These are phyloP conservation scores for Uloborus plumipes DNA, from an alignment of 2,888 invertebrate genomes.

Conservation along the genomic window DNA sequence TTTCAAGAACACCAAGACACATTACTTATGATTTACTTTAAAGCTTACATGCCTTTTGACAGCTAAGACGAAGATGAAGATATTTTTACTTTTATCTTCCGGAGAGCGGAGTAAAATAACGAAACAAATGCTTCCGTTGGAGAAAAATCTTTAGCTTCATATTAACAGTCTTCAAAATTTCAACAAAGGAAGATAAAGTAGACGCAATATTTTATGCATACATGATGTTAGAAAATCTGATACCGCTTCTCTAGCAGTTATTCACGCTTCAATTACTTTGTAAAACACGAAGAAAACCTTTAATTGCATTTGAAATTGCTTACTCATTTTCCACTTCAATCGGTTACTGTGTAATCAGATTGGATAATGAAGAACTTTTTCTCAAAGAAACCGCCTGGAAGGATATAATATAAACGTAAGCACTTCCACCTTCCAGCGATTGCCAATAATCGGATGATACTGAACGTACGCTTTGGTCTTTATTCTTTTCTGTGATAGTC, in stretches of 20 bases:
- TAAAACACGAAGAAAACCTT: slow-evolving; percentile 30
- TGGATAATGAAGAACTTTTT: slow-evolving; percentile 13
- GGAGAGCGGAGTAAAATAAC: no score
- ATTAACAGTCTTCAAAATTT: no score
- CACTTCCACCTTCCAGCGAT: slow-evolving; percentile 8
- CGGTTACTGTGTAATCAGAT: slow-evolving; percentile 21
- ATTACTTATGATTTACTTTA: no score
- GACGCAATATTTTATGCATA: background rate
- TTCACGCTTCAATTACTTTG: slow-evolving; percentile 27
- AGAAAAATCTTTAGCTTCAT: no score
- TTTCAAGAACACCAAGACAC: no score
- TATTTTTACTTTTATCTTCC: no score
- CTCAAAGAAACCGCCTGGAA: slow-evolving; percentile 3
- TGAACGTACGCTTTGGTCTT: slow-evolving; percentile 2
- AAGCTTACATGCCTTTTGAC: no score
- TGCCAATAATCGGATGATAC: slow-evolving; percentile 35
- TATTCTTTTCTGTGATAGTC: slow-evolving; percentile 5
- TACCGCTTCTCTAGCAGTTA: slow-evolving; percentile 2
- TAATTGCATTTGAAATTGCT: slow-evolving; percentile 35
- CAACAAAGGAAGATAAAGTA: background rate
- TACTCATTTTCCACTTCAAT: slow-evolving; percentile 35
- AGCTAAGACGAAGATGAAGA: no score
- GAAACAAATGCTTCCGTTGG: no score
- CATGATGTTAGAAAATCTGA: slow-evolving; percentile 5
- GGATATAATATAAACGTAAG: slow-evolving; percentile 15